Percentiles rank a stretch among this genome's conserved stretches.
phyloP scores from a whole-genome alignment of 2,888 invertebrate genomes.

The Lithophane leautieri region DNA sequence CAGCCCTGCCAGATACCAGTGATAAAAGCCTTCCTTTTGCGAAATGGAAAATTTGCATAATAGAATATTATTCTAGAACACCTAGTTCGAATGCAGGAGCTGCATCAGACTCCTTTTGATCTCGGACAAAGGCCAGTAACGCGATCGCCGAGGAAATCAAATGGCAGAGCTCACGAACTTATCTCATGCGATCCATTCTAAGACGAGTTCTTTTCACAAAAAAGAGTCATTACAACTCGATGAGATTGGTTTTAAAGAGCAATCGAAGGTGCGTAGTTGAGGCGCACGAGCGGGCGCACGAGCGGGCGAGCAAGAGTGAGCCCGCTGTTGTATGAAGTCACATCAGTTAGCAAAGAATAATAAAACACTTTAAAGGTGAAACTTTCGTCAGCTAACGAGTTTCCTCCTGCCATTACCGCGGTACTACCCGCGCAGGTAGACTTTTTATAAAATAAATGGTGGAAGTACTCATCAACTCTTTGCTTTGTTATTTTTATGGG shows the following conservation, averaged over 20 bases:
- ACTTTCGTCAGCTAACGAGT: constrained; percentile 67
- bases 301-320: neutral
- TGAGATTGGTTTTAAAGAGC: constrained; percentile 40
- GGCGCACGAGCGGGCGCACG: constrained; percentile 21
- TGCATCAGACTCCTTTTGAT: constrained; percentile 64
- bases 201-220: constrained; percentile 52
- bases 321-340: constrained; percentile 34
- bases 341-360: constrained; percentile 62
- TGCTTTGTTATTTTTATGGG: constrained; percentile 56
- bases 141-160: constrained; percentile 56
- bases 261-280: constrained; percentile 22
- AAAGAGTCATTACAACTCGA: constrained; percentile 49
- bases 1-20: constrained; percentile 46
- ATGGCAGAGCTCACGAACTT: constrained; percentile 51
- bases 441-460: constrained; percentile 60
- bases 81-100: constrained; percentile 31
- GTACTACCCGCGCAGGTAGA: constrained; percentile 34
- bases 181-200: constrained; percentile 62
- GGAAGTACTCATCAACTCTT: constrained; percentile 51
- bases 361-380: constrained; percentile 69
- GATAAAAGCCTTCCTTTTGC: constrained; percentile 57
- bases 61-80: constrained; percentile 60
- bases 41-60: constrained; percentile 66
- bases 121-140: constrained; percentile 70
- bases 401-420: constrained; percentile 50